phyloP scores from a whole-genome alignment of 2,888 invertebrate genomes.

The Protodeltote pygarga region DNA sequence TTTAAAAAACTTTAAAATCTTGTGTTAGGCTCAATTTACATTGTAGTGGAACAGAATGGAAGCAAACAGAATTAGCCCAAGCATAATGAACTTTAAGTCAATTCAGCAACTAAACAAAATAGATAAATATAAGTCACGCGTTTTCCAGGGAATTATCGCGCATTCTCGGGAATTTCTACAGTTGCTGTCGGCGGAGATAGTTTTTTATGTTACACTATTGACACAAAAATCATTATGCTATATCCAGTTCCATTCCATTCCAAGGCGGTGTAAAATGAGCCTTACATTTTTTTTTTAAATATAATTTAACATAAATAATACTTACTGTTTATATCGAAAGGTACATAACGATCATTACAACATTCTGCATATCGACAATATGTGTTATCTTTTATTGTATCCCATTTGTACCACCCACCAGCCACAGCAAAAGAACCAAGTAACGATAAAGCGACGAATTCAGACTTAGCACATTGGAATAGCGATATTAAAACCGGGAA shows the following conservation, averaged over 20 bases:
- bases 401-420: slow-evolving; percentile 74
- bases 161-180: too few species aligned
- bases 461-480: slow-evolving; percentile 49
- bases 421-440: slow-evolving; percentile 63
- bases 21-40: too few species aligned
- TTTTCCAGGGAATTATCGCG: too few species aligned
- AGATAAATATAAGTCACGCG: neutral
- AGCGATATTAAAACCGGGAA: slow-evolving; percentile 7
- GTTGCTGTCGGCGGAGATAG: too few species aligned
- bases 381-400: slow-evolving; percentile 73
- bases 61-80: too few species aligned
- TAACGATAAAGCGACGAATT: slow-evolving; percentile 63
- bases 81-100: too few species aligned
- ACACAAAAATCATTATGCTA: too few species aligned
- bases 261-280: neutral
- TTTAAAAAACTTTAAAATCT: too few species aligned
- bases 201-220: too few species aligned
- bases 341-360: slow-evolving; percentile 86
- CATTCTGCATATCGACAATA: slow-evolving; percentile 87
- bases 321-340: slow-evolving; percentile 83
- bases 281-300: neutral
- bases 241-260: too few species aligned
- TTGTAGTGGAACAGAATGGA: too few species aligned
- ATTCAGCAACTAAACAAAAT: too few species aligned
- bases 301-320: slow-evolving; percentile 26